phyloP scores from a whole-genome alignment of 2,797 vertebrate species.

The Schizothorax lantsangensis region DNA sequence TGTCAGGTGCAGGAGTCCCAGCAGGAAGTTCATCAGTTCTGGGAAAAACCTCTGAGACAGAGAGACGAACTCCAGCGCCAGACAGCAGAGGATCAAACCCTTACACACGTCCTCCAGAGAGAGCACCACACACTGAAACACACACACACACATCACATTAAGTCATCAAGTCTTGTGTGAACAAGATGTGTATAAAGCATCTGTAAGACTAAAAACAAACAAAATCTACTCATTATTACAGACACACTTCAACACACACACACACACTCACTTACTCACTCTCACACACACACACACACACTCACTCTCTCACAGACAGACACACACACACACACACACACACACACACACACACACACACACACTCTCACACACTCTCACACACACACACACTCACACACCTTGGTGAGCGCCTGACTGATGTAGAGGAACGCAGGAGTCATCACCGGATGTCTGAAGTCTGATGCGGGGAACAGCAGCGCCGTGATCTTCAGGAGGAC shows the following conservation, averaged over 20 bases:
- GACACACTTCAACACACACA: background rate
- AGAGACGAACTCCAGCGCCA: slow-evolving; percentile 89
- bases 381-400: slow-evolving; percentile 55
- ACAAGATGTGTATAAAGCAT: background rate
- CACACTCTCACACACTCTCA: too few species aligned
- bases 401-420: slow-evolving; percentile 92
- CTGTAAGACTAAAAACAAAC: background rate
- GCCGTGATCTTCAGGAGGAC: slow-evolving; percentile 88
- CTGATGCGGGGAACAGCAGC: slow-evolving; percentile 92
- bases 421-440: slow-evolving; percentile 91
- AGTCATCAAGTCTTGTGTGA: background rate
- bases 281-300: too few species aligned
- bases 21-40: slow-evolving; percentile 90
- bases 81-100: slow-evolving; percentile 86
- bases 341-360: background rate
- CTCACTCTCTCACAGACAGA: too few species aligned
- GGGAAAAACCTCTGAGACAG: slow-evolving; percentile 90
- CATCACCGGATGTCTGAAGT: slow-evolving; percentile 93
- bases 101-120: slow-evolving; percentile 84
- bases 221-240: background rate
- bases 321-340: background rate
- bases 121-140: slow-evolving; percentile 83
- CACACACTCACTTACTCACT: background rate
- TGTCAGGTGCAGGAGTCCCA: slow-evolving; percentile 85
- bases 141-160: background rate